Conservation (phyloP, 2,113 vertebrate genomes). For the Pseudolaguvia tuberculata region DNA sequence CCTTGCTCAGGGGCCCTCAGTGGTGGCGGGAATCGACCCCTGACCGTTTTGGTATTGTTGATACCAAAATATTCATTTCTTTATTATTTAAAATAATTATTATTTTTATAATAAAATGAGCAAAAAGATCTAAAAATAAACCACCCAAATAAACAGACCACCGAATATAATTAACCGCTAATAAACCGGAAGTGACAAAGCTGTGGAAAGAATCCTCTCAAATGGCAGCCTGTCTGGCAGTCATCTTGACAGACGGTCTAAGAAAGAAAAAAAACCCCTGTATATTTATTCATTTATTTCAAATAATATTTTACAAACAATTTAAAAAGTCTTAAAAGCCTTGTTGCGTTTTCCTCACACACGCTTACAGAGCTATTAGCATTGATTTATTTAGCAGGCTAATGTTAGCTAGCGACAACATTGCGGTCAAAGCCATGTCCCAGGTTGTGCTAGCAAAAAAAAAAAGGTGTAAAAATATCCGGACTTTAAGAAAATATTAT, state of each 20-base stretch:
- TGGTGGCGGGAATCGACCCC: too few species aligned
- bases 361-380: not conserved
- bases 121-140: not conserved
- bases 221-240: constrained; percentile 30
- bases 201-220: constrained; percentile 1
- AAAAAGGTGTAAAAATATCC: not conserved
- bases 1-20: too few species aligned
- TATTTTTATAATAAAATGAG: too few species aligned
- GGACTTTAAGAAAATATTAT: not conserved
- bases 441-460: not conserved
- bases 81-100: too few species aligned
- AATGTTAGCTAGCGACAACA: not conserved
- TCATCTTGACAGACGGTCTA: constrained; percentile 6
- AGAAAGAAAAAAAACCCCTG: not conserved
- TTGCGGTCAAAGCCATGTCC: constrained; percentile 5
- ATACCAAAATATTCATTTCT: too few species aligned
- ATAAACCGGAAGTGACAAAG: constrained; percentile 34
- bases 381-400: not conserved
- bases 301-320: not conserved
- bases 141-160: not conserved
- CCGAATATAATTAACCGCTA: constrained; percentile 12
- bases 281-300: not conserved
- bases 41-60: too few species aligned
- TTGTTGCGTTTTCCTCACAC: not conserved
- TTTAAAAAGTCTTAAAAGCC: not conserved